Conservation (phyloP, 2,797 vertebrate species). For the Hypotaenidia philippensis region DNA sequence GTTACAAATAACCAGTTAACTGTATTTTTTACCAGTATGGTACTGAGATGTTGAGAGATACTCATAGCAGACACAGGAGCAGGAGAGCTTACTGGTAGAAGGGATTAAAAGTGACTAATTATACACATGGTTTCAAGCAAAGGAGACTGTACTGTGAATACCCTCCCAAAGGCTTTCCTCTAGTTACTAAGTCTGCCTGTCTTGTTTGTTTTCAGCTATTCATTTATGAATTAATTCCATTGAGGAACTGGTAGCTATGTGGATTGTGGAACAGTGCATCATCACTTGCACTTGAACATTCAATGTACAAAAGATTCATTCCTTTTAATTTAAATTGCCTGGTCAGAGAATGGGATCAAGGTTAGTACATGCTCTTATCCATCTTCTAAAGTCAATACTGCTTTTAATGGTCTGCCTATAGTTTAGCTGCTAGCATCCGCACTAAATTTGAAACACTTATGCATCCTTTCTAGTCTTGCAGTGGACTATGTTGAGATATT, state of each 20-base stretch:
- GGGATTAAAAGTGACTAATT: background rate
- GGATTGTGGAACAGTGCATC: background rate
- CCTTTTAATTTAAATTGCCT: conserved; percentile 2
- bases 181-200: background rate
- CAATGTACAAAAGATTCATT: background rate
- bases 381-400: background rate
- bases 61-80: background rate
- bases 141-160: background rate
- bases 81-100: background rate
- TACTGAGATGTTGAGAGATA: background rate
- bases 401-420: background rate
- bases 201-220: background rate
- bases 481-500: background rate
- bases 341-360: background rate
- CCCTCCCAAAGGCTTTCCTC: background rate
- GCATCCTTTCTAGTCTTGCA: background rate
- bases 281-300: background rate
- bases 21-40: background rate
- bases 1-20: accelerated
- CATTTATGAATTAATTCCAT: background rate
- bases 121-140: background rate
- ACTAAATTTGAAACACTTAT: background rate
- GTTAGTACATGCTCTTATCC: background rate
- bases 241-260: background rate
- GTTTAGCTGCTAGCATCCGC: background rate